Evolutionary conservation across 1,140 invertebrate species (phyloP).

Genomic region (Metaphire vulgaris): DNA sequence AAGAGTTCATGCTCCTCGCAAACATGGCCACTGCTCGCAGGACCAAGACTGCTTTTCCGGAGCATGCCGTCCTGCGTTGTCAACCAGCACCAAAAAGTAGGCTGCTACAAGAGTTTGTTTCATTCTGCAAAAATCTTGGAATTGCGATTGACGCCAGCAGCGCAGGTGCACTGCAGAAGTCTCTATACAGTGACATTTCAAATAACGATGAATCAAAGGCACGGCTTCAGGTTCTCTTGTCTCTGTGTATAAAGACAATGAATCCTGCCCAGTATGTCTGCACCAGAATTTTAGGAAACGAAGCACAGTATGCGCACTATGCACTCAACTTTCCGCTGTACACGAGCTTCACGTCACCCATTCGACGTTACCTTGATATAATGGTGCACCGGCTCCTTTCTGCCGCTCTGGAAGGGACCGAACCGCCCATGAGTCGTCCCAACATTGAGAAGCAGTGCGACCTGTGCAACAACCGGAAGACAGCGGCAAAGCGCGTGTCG

Average conservation of each 20-base stretch:
- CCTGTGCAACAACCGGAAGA: conserved; percentile 79
- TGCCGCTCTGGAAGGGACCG: conserved; percentile 45
- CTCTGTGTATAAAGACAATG: conserved; percentile 68
- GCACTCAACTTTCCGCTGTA: conserved; percentile 79
- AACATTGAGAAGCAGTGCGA: conserved; percentile 56
- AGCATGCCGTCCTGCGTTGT: conserved; percentile 46
- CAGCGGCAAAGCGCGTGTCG: conserved; percentile 69
- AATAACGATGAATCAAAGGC: conserved; percentile 46
- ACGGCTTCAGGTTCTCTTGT: conserved; percentile 42
- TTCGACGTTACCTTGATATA: conserved; percentile 84
- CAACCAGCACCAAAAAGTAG: conserved; percentile 55
- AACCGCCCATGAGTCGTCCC: neutral
- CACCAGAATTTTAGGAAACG: conserved; percentile 50
- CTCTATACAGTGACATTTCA: conserved; percentile 34
- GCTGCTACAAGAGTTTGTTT: conserved; percentile 37
- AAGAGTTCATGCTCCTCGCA: conserved; percentile 56
- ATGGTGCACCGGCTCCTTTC: conserved; percentile 73
- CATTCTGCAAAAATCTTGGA: conserved; percentile 53
- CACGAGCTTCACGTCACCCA: conserved; percentile 94
- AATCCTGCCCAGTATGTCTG: conserved; percentile 62
- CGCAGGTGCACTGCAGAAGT: conserved; percentile 45
- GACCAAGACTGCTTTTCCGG: conserved; percentile 44
- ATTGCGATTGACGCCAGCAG: conserved; percentile 66
- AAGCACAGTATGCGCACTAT: conserved; percentile 68
- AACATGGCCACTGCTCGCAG: conserved; percentile 54